Evolutionary conservation across 2,797 vertebrate genomes (phyloP).

Genomic region (Varecia variegata): DNA sequence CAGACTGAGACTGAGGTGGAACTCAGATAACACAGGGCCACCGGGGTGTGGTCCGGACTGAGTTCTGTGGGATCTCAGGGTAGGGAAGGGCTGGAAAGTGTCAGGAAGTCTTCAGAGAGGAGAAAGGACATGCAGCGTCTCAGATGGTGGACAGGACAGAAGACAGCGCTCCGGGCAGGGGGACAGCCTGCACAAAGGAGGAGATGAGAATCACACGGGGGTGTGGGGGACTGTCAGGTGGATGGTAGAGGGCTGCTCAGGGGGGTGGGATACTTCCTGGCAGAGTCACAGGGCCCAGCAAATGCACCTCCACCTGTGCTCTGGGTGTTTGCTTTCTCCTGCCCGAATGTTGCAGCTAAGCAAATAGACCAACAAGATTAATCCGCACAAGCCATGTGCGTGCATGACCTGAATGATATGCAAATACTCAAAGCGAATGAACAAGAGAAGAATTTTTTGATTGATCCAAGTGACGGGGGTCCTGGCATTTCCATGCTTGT

Average conservation of each 20-base stretch:
- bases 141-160: not conserved
- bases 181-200: fast-evolving
- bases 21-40: not conserved
- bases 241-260: not conserved
- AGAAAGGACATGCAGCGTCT: not conserved
- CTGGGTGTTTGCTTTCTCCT: not conserved
- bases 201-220: fast-evolving
- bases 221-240: fast-evolving
- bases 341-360: not conserved
- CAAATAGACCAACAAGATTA: not conserved
- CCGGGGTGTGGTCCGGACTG: not conserved
- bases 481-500: not conserved
- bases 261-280: not conserved
- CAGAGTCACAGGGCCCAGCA: not conserved
- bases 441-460: not conserved
- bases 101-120: fast-evolving
- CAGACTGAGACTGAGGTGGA: not conserved
- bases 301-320: not conserved
- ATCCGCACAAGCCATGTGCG: not conserved
- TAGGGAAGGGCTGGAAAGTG: not conserved
- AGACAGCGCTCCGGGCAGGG: fast-evolving
- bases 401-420: not conserved
- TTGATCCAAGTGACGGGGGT: not conserved
- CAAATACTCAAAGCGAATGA: not conserved
- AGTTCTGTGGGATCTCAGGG: not conserved